Base-by-base conservation (phyloP, 2,797 vertebrate genomes). In the Syngnathus acus region DNA sequence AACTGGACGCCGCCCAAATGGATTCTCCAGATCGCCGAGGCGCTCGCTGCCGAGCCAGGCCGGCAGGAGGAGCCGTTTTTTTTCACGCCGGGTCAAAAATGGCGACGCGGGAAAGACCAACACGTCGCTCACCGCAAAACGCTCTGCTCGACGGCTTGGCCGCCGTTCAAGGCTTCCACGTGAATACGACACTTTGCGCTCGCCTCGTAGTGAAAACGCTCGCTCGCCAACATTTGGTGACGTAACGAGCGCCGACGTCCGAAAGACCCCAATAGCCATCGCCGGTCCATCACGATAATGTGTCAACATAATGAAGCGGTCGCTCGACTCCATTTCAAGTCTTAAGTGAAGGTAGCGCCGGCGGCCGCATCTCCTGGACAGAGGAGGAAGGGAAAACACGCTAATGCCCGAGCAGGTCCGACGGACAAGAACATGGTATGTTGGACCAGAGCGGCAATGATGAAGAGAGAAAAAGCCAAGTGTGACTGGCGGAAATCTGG, bases 81-180 rank as follows among this genome's bases (percentile, higher is more conserved):
- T 78, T 74, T 71, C 68, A 77, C 73, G 66, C 63, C 74, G 76
- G 48, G 72, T 81, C 10, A 73, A 78, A 84, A 81, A 54, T 47
- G 66, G 72, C 68, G 78, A 79, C 73, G 77, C 73, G 60, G 78
- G 72, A 72, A 80, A 85, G 78, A 76, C 72, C 76, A 80, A 83
- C 75, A 78, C 64, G 65, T 69, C 16, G 64, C 10, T 40, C 55
- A 65, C 71, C 74, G 71, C 71, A 72, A 66, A 72, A 70, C 70
- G 64, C 72, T 82, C 82, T 81, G 80, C 67, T 80, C n/a, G n/a
- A n/a, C n/a, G n/a, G n/a, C n/a, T n/a, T 87, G 83, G 88, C 81
- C 51, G 65, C 61, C 3, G 0, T 72, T 84, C 82, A 83, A 69
- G 23, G 47, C 53, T 39, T 74, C 78, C 72, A 68, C 71, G 78